A percentile compares a stretch with the other conserved stretches of the same genome.
Conservation (phyloP, 2,888 invertebrate genomes). For the Allolobophora icterica region DNA sequence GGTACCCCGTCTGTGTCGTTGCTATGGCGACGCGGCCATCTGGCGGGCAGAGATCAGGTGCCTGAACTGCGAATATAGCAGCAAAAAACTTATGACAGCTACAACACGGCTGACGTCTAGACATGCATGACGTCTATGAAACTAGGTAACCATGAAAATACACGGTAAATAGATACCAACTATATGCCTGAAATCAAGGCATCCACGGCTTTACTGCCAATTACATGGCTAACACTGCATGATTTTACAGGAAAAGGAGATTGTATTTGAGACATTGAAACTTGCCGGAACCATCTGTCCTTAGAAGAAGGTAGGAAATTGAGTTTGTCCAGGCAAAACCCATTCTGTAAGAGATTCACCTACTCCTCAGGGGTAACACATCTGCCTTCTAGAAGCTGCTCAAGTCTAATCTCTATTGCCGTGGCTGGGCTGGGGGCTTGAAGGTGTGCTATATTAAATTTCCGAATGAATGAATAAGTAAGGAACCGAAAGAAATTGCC, state of each 20-base stretch:
- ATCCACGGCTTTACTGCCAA: too few species aligned
- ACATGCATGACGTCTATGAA: neutral
- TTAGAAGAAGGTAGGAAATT: neutral
- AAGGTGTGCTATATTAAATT: too few species aligned
- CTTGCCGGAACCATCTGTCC: neutral
- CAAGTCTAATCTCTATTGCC: too few species aligned
- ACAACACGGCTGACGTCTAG: neutral
- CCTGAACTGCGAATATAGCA: neutral
- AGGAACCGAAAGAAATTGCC: neutral
- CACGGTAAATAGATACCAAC: neutral
- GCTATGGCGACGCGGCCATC: slow-evolving; percentile 12
- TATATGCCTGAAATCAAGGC: too few species aligned
- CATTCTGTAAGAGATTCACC: too few species aligned
- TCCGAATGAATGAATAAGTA: too few species aligned
- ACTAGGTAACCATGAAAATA: neutral
- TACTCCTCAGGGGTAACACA: too few species aligned
- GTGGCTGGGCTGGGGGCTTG: too few species aligned
- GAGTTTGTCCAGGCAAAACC: neutral
- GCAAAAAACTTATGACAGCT: neutral
- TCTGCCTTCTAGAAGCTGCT: too few species aligned
- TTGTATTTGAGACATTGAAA: neutral
- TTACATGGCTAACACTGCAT: too few species aligned
- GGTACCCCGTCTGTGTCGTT: neutral
- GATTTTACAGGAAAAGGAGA: too few species aligned
- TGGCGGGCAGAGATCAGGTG: neutral